Conservation (phyloP, 2,888 invertebrate genomes). For the Electrophaes corylata region DNA sequence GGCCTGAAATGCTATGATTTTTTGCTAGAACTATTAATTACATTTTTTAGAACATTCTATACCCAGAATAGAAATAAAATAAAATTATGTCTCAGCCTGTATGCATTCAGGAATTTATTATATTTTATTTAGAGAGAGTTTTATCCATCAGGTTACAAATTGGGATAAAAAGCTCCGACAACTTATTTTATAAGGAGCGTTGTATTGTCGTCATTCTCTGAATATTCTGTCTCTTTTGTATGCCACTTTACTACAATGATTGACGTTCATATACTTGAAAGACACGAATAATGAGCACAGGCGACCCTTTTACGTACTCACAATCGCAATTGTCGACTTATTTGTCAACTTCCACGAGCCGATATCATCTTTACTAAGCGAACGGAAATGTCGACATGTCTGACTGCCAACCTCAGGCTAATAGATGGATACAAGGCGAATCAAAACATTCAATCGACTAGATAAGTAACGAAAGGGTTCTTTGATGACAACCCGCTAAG, state of each 20-base stretch:
- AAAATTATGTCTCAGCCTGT: too few relatives aligned
- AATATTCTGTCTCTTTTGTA: constrained; percentile 31
- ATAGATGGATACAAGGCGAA: constrained; percentile 11
- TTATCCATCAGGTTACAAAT: constrained; percentile 19
- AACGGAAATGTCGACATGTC: constrained; percentile 28
- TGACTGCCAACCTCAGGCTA: constrained; percentile 15
- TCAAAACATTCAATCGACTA: constrained; percentile 22
- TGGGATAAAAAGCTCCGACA: not conserved
- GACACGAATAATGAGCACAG: constrained; percentile 19
- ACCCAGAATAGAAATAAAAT: too few relatives aligned
- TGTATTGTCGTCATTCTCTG: constrained; percentile 22
- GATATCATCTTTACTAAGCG: constrained; percentile 22
- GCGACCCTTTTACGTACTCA: constrained; percentile 28
- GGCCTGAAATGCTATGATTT: not conserved
- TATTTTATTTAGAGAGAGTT: too few relatives aligned
- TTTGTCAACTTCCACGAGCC: constrained; percentile 17
- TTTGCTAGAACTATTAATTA: not conserved
- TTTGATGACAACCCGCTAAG: constrained; percentile 11
- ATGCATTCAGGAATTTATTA: too few relatives aligned
- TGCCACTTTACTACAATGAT: constrained; percentile 30
- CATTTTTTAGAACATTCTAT: too few relatives aligned
- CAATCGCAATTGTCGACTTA: constrained; percentile 30
- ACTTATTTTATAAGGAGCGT: constrained; percentile 6
- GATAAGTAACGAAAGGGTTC: constrained; percentile 9
- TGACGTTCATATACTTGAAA: constrained; percentile 35